These are phyloP conservation scores for Hozukius guyotensis DNA, from an alignment of 2,797 vertebrate genomes.

Conservation along the genomic window DNA sequence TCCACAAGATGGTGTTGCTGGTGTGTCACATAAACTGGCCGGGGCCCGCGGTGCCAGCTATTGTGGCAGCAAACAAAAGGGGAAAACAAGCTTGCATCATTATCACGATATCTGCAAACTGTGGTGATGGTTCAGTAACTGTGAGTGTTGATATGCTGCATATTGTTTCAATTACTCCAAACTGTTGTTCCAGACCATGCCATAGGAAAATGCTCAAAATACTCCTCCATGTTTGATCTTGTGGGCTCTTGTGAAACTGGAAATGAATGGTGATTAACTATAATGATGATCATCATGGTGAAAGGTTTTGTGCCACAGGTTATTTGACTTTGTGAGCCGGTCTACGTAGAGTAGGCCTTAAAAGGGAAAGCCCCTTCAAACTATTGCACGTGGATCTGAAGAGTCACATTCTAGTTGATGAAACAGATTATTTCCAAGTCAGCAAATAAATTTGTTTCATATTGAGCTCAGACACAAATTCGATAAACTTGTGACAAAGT, in stretches of 20 bases:
- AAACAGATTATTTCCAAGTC: background rate
- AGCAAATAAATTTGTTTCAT: background rate
- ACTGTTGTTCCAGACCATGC: slow-evolving; percentile 73
- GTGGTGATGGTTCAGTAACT: slow-evolving; percentile 80
- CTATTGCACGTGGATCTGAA: background rate
- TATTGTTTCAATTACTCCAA: slow-evolving; percentile 78
- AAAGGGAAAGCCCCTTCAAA: slow-evolving; percentile 33
- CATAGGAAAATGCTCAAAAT: slow-evolving; percentile 74
- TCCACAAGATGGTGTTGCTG: slow-evolving; percentile 82
- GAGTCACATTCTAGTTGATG: background rate
- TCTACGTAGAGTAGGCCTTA: slow-evolving; percentile 14
- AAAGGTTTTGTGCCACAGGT: slow-evolving; percentile 77
- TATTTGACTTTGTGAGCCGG: slow-evolving; percentile 64
- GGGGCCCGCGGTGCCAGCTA: background rate
- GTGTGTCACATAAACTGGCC: slow-evolving; percentile 10
- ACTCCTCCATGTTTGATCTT: slow-evolving; percentile 77
- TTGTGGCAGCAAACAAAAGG: slow-evolving; percentile 43
- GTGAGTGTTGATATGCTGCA: slow-evolving; percentile 73
- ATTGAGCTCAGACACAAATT: background rate
- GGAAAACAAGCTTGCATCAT: slow-evolving; percentile 63
- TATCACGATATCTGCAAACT: slow-evolving; percentile 71
- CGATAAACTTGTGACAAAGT: slow-evolving; percentile 7
- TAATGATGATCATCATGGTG: slow-evolving; percentile 76
- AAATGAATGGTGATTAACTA: slow-evolving; percentile 81
- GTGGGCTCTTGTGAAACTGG: slow-evolving; percentile 79